A percentile compares a stretch with the other conserved stretches of the same genome.
These are phyloP conservation scores for Stegostoma tigrinum DNA, from an alignment of 2,113 vertebrate genomes.

Conservation along the genomic window DNA sequence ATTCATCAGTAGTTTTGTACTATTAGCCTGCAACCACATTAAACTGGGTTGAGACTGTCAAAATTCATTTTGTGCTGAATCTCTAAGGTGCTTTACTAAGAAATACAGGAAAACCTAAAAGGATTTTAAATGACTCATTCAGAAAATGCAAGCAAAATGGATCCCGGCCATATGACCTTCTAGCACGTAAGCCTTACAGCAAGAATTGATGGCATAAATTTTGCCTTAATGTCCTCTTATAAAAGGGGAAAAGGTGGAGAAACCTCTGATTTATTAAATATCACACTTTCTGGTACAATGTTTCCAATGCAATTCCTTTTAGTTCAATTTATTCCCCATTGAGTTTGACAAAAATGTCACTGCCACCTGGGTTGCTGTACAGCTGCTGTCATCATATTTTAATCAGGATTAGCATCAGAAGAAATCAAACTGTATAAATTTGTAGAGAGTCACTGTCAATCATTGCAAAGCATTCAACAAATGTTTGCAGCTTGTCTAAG, in stretches of 20 bases:
- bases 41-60: not conserved
- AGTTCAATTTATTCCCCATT: not conserved
- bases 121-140: slow-evolving; percentile 17
- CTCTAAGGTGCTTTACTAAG: not conserved
- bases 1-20: not conserved
- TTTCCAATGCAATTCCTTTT: not conserved
- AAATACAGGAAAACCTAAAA: not conserved
- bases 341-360: not conserved
- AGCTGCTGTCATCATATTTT: not conserved
- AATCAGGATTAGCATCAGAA: not conserved
- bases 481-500: not conserved
- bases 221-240: not conserved
- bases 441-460: not conserved
- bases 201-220: not conserved
- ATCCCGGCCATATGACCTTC: not conserved
- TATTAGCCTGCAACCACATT: not conserved
- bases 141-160: slow-evolving; percentile 2
- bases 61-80: not conserved
- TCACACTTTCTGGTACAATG: not conserved
- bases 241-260: not conserved
- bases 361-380: not conserved
- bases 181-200: not conserved
- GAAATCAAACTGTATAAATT: not conserved
- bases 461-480: not conserved
- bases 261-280: not conserved